phyloP scores from a whole-genome alignment of 2,888 invertebrate genomes.

The Limnephilus auricula region DNA sequence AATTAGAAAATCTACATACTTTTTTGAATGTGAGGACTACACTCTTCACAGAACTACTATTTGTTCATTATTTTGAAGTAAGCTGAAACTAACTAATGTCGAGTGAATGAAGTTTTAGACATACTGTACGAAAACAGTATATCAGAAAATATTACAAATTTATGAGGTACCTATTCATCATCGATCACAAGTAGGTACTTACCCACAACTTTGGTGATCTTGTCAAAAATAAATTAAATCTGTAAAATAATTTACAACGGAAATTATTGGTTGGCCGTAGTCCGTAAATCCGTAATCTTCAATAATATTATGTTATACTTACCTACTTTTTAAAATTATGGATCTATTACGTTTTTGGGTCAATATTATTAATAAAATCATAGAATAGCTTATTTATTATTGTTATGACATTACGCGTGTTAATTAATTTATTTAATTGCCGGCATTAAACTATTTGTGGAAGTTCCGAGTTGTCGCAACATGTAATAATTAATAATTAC shows the following conservation, averaged over 20 bases:
- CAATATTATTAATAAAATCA: not conserved
- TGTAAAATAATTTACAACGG: not conserved
- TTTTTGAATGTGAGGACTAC: too few species aligned
- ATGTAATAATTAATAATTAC: not conserved
- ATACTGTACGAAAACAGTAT: too few species aligned
- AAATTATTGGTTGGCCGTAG: not conserved
- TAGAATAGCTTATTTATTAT: not conserved
- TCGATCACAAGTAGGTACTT: too few species aligned
- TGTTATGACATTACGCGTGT: not conserved
- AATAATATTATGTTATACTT: not conserved
- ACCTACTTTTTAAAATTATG: not conserved
- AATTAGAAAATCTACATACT: too few species aligned
- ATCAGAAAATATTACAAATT: too few species aligned
- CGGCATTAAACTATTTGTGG: not conserved
- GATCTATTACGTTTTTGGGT: not conserved
- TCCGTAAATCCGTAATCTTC: not conserved
- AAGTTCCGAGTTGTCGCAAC: slow-evolving; percentile 4
- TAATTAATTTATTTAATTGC: not conserved
- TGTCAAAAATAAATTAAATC: too few species aligned
- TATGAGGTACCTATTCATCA: too few species aligned
- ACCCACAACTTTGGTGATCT: too few species aligned
- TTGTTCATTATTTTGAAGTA: too few species aligned
- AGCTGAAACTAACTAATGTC: too few species aligned
- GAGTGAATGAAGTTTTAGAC: too few species aligned
- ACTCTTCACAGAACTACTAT: too few species aligned